Base-by-base conservation (phyloP, 1,140 invertebrate species). In the Paraescarpia echinospica region DNA sequence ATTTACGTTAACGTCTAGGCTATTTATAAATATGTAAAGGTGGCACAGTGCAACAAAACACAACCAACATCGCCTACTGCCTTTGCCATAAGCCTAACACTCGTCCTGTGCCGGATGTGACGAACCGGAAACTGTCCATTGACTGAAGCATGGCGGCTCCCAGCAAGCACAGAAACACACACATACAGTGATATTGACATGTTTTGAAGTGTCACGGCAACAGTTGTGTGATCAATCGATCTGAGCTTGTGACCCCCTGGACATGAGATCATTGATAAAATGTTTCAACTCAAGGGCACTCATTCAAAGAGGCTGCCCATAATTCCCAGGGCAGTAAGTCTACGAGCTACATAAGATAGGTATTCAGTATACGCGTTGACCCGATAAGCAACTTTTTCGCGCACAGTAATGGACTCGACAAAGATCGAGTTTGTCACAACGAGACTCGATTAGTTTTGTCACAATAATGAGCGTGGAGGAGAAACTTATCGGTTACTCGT, bases 391-490 rank as follows among this genome's bases (percentile, higher is more conserved):
- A 2, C 2, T 77, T 77, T 77, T 77, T 77, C 59, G 59, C 59
- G 27, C 59, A 77, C 59, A 77, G 27, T 77, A 77, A 77, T 77
- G 59, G 59, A 77, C 59, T 77, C 59, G 59, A 77, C 59, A 77
- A 31, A 77, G 59, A 77, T 77, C 59, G 59, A 77, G 22, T 77
- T 77, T 77, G 59, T 77, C 59, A 31, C 59, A 77, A 18, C 12
- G 59, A 77, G 59, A 77, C 59, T 77, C 59, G 59, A 77, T 77
- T 77, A 77, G 59, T 77, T 77, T 77, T 77, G 59, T 77, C 59
- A 31, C 27, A 18, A 77, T 77, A 77, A 77, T 0, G 59, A 77
- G 59, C 59, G 18, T 27, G 18, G 59, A 77, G 59, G 14, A 77
- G 59, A 77, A 31, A 77, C 22, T 6, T 77, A 77, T 77, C 59